phyloP scores from a whole-genome alignment of 1,140 invertebrate species.

The Bombus superbus region DNA sequence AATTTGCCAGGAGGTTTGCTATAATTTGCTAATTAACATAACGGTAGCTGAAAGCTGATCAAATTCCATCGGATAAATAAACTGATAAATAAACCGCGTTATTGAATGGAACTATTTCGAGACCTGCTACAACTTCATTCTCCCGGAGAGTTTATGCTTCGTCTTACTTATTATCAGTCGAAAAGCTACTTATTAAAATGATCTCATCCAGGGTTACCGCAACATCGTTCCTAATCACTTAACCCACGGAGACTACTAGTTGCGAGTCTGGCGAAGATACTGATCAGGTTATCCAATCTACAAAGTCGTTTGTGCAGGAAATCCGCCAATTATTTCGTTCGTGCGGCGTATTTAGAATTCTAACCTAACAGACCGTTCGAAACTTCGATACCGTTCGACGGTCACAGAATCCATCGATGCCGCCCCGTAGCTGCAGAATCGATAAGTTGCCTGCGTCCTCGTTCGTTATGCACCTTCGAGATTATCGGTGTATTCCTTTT shows the following conservation, averaged over 20 bases:
- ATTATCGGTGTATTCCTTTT: slow-evolving; percentile 36
- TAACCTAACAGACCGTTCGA: neutral
- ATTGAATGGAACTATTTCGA: too few relatives aligned
- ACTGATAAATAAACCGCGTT: too few relatives aligned
- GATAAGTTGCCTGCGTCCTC: slow-evolving; percentile 20
- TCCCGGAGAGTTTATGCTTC: neutral
- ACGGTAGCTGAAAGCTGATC: too few relatives aligned
- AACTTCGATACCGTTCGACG: slow-evolving; percentile 23
- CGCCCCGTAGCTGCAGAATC: slow-evolving; percentile 25
- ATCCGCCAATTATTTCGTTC: slow-evolving; percentile 24
- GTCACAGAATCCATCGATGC: slow-evolving; percentile 31
- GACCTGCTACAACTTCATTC: too few relatives aligned
- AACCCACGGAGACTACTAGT: neutral
- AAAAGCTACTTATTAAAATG: neutral
- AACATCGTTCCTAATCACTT: neutral
- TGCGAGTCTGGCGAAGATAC: neutral
- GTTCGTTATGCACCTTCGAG: slow-evolving; percentile 44
- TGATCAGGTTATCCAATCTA: neutral
- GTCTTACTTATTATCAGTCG: neutral
- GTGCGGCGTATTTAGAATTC: slow-evolving; percentile 1
- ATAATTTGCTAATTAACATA: too few relatives aligned
- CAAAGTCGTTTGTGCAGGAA: neutral
- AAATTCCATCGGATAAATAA: too few relatives aligned
- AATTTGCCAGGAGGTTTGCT: too few relatives aligned
- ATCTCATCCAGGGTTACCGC: neutral